A percentile compares a stretch with the other conserved stretches of the same genome.
Conservation (phyloP, 2,888 invertebrate species). For the Merodon equestris region DNA sequence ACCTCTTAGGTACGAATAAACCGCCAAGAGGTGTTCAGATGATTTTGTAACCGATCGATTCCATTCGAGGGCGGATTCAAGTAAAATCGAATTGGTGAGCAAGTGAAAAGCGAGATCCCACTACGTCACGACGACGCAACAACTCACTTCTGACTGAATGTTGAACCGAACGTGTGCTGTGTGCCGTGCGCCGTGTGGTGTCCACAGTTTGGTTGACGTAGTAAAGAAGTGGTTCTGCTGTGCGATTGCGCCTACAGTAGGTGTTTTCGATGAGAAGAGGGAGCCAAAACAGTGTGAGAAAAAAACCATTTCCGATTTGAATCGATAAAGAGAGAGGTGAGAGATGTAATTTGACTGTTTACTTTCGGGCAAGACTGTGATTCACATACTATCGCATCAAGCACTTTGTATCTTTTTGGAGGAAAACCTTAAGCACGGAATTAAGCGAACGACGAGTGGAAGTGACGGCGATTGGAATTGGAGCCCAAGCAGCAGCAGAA, state of each 20-base stretch:
- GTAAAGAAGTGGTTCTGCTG: constrained; percentile 62
- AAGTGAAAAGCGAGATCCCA: constrained; percentile 4
- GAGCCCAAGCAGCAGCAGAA: constrained; percentile 51
- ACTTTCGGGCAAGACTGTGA: neutral
- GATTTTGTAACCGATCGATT: constrained; percentile 10
- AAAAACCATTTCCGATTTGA: constrained; percentile 22
- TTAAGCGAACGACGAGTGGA: constrained; percentile 45
- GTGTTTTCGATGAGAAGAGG: constrained; percentile 53
- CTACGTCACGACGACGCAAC: constrained; percentile 63
- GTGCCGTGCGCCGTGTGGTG: constrained; percentile 39
- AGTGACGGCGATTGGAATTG: constrained; percentile 44
- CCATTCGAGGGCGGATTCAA: constrained; percentile 17
- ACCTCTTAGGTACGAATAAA: too few relatives aligned
- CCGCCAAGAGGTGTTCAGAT: constrained; percentile 22
- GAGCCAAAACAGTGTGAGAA: constrained; percentile 45
- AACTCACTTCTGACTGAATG: constrained; percentile 63
- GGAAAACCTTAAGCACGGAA: constrained; percentile 53
- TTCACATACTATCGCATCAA: constrained; percentile 42
- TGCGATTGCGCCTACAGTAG: constrained; percentile 64
- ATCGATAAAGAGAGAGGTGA: too few relatives aligned
- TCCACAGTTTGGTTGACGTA: constrained; percentile 50
- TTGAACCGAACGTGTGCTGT: constrained; percentile 30
- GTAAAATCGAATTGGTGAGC: constrained; percentile 4
- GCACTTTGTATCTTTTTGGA: constrained; percentile 47
- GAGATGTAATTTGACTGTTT: neutral